These are phyloP conservation scores for Heliothis virescens DNA, from an alignment of 1,140 invertebrate species.

Conservation along the genomic window DNA sequence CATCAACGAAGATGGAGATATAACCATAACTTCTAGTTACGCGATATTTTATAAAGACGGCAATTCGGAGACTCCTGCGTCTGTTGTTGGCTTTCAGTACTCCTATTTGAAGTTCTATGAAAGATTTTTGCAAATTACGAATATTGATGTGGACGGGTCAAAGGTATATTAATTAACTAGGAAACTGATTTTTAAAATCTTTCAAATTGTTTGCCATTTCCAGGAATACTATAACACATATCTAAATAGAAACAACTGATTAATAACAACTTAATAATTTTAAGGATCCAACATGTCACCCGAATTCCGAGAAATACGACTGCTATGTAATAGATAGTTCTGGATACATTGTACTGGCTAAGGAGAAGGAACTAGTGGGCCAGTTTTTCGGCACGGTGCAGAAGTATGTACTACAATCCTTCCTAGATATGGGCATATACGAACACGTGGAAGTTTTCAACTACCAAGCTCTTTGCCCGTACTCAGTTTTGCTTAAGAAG, in stretches of 20 bases:
- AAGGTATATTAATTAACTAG: conserved; percentile 45
- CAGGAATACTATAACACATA: too few relatives aligned
- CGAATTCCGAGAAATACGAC: conserved; percentile 83
- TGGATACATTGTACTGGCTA: conserved; percentile 94
- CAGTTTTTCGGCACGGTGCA: conserved; percentile 95
- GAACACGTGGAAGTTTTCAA: conserved; percentile 93
- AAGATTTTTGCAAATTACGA: conserved; percentile 91
- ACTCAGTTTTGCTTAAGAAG: conserved; percentile 56
- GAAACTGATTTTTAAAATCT: not conserved
- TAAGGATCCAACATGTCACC: conserved; percentile 65
- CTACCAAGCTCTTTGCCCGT: conserved; percentile 93
- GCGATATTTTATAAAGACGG: conserved; percentile 94
- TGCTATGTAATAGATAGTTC: conserved; percentile 96
- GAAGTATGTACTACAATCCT: conserved; percentile 90
- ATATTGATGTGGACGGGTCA: conserved; percentile 65
- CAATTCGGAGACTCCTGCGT: conserved; percentile 92
- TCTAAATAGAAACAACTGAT: not conserved
- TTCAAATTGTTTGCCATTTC: too few relatives aligned
- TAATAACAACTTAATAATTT: not conserved
- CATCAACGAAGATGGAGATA: conserved; percentile 83
- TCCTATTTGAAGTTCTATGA: conserved; percentile 89
- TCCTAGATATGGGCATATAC: conserved; percentile 92
- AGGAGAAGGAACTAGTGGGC: conserved; percentile 90
- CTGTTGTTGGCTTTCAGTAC: conserved; percentile 95
- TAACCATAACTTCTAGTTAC: conserved; percentile 92